Conservation (phyloP, 1,140 invertebrate genomes). For the Drosophila prosaltans region DNA sequence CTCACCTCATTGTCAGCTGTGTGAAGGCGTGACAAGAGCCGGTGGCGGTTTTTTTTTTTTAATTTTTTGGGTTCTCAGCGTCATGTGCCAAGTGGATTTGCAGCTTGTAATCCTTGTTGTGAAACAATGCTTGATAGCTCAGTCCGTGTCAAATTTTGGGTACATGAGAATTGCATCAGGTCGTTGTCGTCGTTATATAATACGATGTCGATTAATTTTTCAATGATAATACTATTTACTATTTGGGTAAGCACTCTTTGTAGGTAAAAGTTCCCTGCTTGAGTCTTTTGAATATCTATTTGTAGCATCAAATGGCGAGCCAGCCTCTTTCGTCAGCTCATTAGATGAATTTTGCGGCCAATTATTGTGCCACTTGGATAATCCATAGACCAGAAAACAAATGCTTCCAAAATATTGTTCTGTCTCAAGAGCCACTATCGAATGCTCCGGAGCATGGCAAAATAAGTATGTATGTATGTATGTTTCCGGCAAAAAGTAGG, state of each 20-base stretch:
- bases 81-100: constrained; percentile 73
- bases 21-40: constrained; percentile 3
- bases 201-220: constrained; percentile 55
- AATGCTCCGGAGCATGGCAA: not conserved
- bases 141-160: constrained; percentile 9
- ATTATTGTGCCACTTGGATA: not conserved
- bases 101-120: constrained; percentile 64
- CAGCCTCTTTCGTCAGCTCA: constrained; percentile 6
- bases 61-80: constrained; percentile 14
- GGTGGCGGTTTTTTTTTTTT: not conserved
- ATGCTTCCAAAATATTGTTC: not conserved
- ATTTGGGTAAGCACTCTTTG: too few relatives aligned
- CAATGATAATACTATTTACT: constrained; percentile 6
- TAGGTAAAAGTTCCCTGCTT: constrained; percentile 39
- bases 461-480: not conserved
- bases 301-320: not conserved
- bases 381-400: constrained; percentile 14
- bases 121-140: not conserved
- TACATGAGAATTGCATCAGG: constrained; percentile 65
- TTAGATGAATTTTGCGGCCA: constrained; percentile 13
- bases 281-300: constrained; percentile 46
- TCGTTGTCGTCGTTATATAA: constrained; percentile 33
- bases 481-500: not conserved
- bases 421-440: constrained; percentile 33
- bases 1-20: constrained; percentile 11